phyloP scores from a whole-genome alignment of 2,797 vertebrate genomes.

The Microchirus variegatus region DNA sequence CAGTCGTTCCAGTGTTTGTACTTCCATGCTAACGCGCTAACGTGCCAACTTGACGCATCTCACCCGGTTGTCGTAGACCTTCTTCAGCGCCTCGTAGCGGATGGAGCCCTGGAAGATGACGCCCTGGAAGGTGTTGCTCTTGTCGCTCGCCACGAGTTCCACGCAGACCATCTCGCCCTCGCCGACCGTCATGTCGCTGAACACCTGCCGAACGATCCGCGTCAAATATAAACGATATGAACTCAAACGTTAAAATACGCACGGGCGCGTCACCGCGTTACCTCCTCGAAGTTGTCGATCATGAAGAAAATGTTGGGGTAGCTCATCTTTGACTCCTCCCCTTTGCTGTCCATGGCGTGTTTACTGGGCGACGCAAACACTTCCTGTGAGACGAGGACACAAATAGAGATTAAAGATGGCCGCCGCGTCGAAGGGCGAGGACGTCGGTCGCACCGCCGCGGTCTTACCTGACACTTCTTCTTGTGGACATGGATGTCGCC shows the following conservation, averaged over 20 bases:
- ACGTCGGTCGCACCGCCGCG: background rate
- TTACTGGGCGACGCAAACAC: conserved; percentile 98
- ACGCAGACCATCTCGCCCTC: conserved; percentile 99
- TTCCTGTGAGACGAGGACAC: conserved; percentile 80
- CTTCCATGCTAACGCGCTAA: too few relatives aligned
- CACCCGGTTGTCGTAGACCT: conserved; percentile 98
- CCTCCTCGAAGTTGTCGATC: conserved; percentile 99
- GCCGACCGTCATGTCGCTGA: conserved; percentile 95
- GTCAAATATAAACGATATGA: background rate
- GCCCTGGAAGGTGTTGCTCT: conserved; percentile 94
- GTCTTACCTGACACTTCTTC: conserved; percentile 95
- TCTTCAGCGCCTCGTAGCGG: conserved; percentile 97
- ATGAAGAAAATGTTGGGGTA: conserved; percentile 99
- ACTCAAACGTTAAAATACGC: background rate
- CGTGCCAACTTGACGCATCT: conserved; percentile 33
- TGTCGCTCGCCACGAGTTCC: conserved; percentile 97
- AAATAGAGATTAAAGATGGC: background rate
- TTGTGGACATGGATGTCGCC: conserved; percentile 98
- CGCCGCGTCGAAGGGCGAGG: background rate
- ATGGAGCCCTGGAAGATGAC: conserved; percentile 99
- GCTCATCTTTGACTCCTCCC: conserved; percentile 98
- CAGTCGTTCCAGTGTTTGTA: too few relatives aligned
- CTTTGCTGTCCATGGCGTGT: conserved; percentile 99
- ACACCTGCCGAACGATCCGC: conserved; percentile 81
- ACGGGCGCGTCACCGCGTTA: conserved; percentile 51